These are phyloP conservation scores for Orbicella faveolata DNA, from an alignment of 64 coral and sea anemone species.

Conservation along the genomic window DNA sequence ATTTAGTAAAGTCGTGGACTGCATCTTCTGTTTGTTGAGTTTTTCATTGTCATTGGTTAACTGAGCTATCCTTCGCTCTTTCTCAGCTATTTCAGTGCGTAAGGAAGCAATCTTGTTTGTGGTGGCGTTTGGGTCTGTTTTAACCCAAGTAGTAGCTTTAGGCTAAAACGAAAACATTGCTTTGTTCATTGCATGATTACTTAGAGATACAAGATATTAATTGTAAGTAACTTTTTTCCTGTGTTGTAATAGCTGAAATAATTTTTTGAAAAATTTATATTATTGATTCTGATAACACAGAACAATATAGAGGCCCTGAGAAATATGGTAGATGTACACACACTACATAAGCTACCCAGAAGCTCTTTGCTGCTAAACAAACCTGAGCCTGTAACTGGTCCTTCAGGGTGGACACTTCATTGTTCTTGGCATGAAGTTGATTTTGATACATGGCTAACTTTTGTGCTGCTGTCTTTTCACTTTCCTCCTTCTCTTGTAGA, in stretches of 20 bases:
- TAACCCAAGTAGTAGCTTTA: slow-evolving; percentile 41
- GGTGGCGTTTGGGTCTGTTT: slow-evolving; percentile 55
- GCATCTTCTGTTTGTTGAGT: slow-evolving; percentile 78
- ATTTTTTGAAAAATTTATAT: too few relatives aligned
- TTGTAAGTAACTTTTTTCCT: neutral
- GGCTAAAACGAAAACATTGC: neutral
- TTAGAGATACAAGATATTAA: neutral
- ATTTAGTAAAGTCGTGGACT: slow-evolving; percentile 80
- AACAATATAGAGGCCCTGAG: too few relatives aligned
- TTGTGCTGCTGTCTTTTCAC: slow-evolving; percentile 64
- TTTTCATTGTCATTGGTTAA: slow-evolving; percentile 73
- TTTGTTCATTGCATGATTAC: neutral
- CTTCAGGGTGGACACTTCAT: slow-evolving; percentile 72
- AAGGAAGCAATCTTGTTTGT: slow-evolving; percentile 79
- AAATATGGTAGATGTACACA: too few relatives aligned
- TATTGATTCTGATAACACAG: too few relatives aligned
- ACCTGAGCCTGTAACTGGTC: slow-evolving; percentile 80
- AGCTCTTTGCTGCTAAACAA: neutral
- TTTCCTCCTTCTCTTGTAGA: slow-evolving; percentile 77
- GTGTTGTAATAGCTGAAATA: too few relatives aligned
- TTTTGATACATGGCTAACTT: slow-evolving; percentile 83
- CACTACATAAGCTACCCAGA: neutral
- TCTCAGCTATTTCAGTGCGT: slow-evolving; percentile 81
- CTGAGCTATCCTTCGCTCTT: slow-evolving; percentile 78
- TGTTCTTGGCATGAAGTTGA: slow-evolving; percentile 85